Evolutionary conservation across 2,797 vertebrate genomes (phyloP), one percentile per base, ranked within the genome.

Genomic region (Sparidentex hasta): DNA sequence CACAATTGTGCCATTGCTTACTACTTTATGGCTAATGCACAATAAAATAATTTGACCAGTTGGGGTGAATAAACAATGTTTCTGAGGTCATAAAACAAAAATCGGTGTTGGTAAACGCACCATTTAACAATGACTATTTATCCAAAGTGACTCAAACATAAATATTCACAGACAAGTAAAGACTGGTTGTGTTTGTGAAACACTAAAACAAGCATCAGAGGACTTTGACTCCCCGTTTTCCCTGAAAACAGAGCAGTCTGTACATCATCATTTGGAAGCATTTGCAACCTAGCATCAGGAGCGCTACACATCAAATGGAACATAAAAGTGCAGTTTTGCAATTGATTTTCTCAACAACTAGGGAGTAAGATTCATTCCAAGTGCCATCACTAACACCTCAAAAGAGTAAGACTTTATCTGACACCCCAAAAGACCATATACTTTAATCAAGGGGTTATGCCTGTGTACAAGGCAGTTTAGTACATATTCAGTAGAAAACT

Each of bases 331-430:
- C 51, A 67, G 61, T 75, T 79, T 74, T 57, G 25, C 57, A 64
- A 77, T 78, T 77, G 66, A 84, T 86, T 90, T 86, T 79, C 66
- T 76, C 66, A 72, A 81, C 59, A 75, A 75, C 71, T 52, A 43
- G 44, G 8, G 71, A 62, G 52, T 55, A 65, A 11, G 44, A 80
- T 81, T 77, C 27, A 86, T 88, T 75, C 73, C 57, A 43, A 52
- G 71, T 29, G 66, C 56, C 83, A 83, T 64, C 65, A 81, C 69
- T 76, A 84, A 79, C 81, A 74, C 67, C 47, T 84, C 58, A 41
- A 54, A 86, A 76, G 68, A 82, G 17, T 48, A 11, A n/a, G 79
- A 64, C 71, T 84, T 82, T 54, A 81, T 84, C 64, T 63, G 50
- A 33, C 62, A 56, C 46, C 18, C 17, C 29, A 62, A 3, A 54